Evolutionary conservation across 2,797 vertebrate genomes (phyloP).

Genomic region (Dendrocincla fuliginosa): DNA sequence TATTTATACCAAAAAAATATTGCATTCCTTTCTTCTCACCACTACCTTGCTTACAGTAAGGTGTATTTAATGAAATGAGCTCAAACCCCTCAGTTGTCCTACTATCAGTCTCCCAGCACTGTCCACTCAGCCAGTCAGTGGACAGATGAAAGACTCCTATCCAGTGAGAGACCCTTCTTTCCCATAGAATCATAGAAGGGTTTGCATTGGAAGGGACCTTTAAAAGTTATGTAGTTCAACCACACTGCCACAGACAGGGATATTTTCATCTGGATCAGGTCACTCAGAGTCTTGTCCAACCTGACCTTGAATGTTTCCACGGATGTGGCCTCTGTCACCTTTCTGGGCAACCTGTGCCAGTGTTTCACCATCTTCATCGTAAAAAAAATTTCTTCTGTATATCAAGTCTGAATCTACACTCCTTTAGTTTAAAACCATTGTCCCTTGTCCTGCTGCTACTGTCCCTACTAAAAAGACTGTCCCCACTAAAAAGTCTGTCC

Average conservation of each 20-base stretch:
- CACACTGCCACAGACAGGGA: not conserved
- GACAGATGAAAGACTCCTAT: not conserved
- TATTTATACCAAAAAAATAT: not conserved
- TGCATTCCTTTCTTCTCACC: not conserved
- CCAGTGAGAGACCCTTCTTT: not conserved
- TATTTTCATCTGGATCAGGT: not conserved
- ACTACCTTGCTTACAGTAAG: not conserved
- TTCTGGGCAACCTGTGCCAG: not conserved
- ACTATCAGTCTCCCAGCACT: not conserved
- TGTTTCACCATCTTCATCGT: not conserved
- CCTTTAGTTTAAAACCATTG: not conserved
- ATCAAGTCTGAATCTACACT: not conserved
- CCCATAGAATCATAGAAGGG: not conserved
- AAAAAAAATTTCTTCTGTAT: not conserved
- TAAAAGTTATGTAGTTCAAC: not conserved
- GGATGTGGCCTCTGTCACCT: not conserved
- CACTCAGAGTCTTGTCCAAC: not conserved
- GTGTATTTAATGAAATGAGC: not conserved
- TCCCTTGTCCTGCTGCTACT: not conserved
- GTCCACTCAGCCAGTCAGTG: not conserved
- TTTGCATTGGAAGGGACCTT: not conserved
- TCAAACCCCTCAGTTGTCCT: not conserved
- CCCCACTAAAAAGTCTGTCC: not conserved
- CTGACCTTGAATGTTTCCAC: not conserved
- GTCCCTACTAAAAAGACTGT: not conserved